Conservation (phyloP, 2,797 vertebrate species). For the Jordanella pulchra region DNA sequence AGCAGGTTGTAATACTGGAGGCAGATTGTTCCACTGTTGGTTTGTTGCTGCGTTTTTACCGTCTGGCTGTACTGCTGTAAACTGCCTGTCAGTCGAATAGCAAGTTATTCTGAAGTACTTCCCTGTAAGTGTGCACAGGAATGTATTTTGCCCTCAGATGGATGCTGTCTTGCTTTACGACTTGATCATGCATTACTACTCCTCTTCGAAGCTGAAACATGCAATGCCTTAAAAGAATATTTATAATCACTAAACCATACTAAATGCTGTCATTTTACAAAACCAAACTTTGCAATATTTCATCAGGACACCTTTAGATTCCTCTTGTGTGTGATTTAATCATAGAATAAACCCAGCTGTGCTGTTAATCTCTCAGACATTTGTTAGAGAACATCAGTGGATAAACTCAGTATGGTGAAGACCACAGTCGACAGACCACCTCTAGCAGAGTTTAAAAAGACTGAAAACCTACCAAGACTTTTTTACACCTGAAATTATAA, state of each 20-base stretch:
- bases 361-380: neutral
- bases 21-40: constrained; percentile 33
- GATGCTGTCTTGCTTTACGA: constrained; percentile 47
- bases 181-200: constrained; percentile 58
- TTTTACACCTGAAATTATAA: neutral
- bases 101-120: constrained; percentile 14
- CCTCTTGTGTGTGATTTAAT: neutral
- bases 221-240: neutral
- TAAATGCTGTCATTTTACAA: neutral
- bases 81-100: constrained; percentile 44
- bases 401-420: neutral
- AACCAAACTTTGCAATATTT: neutral
- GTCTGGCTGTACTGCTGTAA: constrained; percentile 53
- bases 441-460: neutral
- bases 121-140: constrained; percentile 43
- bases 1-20: constrained; percentile 32
- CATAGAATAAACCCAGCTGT: neutral
- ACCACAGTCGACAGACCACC: neutral
- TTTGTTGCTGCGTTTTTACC: constrained; percentile 51
- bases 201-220: constrained; percentile 34
- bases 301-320: neutral
- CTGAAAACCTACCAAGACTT: neutral
- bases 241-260: neutral
- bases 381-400: neutral
- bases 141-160: constrained; percentile 36